phyloP scores from a whole-genome alignment of 2,888 invertebrate species.

The Lithophane leautieri region DNA sequence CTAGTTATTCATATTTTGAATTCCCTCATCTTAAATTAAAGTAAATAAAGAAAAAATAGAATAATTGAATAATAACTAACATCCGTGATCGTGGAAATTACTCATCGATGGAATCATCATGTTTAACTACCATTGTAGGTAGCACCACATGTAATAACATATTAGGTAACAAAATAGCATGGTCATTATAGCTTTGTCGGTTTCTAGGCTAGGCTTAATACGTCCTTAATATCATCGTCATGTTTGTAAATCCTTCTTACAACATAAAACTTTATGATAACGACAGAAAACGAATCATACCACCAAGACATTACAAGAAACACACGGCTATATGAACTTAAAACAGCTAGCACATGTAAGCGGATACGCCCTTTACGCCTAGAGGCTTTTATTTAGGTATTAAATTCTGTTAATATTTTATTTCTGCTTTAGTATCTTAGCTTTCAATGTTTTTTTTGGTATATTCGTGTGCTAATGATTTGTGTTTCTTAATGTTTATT shows the following conservation, averaged over 20 bases:
- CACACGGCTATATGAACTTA: background rate
- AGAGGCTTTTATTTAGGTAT: too few species aligned
- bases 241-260: background rate
- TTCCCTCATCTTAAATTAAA: slow-evolving; percentile 31
- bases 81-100: slow-evolving; percentile 45
- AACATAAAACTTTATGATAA: too few species aligned
- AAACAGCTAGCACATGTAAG: too few species aligned
- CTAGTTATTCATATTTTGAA: background rate
- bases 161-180: too few species aligned
- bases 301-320: background rate
- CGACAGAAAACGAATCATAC: background rate
- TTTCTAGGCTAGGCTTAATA: slow-evolving; percentile 10
- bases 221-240: background rate
- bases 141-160: background rate
- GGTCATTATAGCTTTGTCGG: background rate
- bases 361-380: too few species aligned
- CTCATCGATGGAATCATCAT: slow-evolving; percentile 40
- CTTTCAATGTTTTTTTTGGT: too few species aligned
- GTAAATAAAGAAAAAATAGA: slow-evolving; percentile 31
- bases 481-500: too few species aligned
- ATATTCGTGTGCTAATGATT: too few species aligned
- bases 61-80: slow-evolving; percentile 42
- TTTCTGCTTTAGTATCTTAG: too few species aligned
- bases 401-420: too few species aligned
- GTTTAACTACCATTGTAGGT: background rate